Evolutionary conservation across 2,797 vertebrate species (phyloP).

Genomic region (Psittacula echo): DNA sequence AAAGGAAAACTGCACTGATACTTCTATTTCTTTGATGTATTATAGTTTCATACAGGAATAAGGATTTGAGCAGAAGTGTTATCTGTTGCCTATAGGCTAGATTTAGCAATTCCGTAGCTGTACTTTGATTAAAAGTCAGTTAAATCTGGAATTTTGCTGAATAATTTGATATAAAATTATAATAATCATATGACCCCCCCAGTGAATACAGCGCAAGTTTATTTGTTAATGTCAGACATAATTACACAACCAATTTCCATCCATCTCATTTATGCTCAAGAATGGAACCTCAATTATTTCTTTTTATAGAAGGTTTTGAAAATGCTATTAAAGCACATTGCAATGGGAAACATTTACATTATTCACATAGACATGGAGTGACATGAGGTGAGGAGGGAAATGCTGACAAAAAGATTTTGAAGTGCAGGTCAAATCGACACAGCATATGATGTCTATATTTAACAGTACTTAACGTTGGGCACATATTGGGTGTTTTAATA

Average conservation of each 20-base stretch:
- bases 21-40: background rate
- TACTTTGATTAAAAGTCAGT: background rate
- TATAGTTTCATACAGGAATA: background rate
- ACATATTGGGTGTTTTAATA: constrained; percentile 21
- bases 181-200: background rate
- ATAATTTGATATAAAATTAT: background rate
- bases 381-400: background rate
- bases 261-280: background rate
- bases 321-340: background rate
- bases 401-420: background rate
- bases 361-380: background rate
- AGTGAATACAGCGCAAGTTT: background rate
- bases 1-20: background rate
- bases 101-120: background rate
- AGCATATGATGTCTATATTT: background rate
- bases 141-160: background rate
- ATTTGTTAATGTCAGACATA: constrained; percentile 43
- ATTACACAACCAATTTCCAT: constrained; percentile 41
- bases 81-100: background rate
- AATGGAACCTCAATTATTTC: constrained; percentile 33
- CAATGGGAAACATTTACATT: background rate
- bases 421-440: background rate
- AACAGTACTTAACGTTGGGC: background rate
- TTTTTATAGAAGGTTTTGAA: constrained; percentile 36
- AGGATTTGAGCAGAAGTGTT: background rate